Base-by-base conservation (phyloP, 2,888 invertebrate species). In the Tuta absoluta region DNA sequence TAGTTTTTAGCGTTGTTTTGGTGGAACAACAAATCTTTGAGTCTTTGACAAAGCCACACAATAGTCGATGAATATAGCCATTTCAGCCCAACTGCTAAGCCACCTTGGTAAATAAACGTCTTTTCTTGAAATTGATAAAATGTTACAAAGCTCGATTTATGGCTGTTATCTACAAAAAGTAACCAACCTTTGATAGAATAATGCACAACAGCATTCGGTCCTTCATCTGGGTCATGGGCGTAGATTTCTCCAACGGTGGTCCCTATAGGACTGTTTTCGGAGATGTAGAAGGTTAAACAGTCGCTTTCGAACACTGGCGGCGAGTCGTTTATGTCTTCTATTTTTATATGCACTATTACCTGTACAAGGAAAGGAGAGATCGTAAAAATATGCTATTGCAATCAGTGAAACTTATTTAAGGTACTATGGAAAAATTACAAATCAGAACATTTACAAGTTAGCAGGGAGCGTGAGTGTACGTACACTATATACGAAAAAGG, bases 221-320 rank as follows among this genome's bases (percentile, higher is more conserved):
- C 98, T 78, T 98, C 97, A 75, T 99, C 98, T 0, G 98, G 97
- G 86, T 99, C 98, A 73, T 94, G 95, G 0, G 98, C 97, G 75
- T 95, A 94, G 64, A 99, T 95, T 76, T 96, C 96, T 0, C 98
- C 98, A 0, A 99, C 97, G 0, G 96, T 96, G 0, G 98, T 97
- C 0, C 98, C 99, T 0, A 98, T 94, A 0, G 99, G 98, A n/a
- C 98, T 98, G 82, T 99, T 99, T 88, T 99, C 99, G 0, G 97
- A 93, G 4, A 99, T 95, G 81, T 97, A 97, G 48, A 98, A 93
- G 0, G 95, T 94, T 14, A 99, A 95, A 79, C 96, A 95, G 75
- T 98, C 97, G 2, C 96, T 95, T 67, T 96, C 95, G 84, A 98
- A 98, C 0, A 96, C 95, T 0, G 98, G 98, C 0, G 98, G 97